phyloP scores from a whole-genome alignment of 2,888 invertebrate genomes.

The Drosophila helvetica region DNA sequence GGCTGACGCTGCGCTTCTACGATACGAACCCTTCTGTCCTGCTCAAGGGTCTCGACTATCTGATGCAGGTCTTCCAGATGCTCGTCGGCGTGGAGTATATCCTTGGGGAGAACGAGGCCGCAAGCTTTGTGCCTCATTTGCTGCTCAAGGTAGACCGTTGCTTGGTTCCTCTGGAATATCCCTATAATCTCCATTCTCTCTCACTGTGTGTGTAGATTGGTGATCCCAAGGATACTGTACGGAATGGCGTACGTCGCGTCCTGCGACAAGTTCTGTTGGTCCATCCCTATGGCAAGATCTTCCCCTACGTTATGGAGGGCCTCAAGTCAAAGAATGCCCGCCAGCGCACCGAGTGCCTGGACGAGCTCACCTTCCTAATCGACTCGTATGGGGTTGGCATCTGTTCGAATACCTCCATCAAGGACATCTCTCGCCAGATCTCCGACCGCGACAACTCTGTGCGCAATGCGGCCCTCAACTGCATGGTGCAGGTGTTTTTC shows the following conservation, averaged over 20 bases:
- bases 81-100: constrained; percentile 92
- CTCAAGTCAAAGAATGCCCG: constrained; percentile 98
- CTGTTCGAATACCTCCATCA: constrained; percentile 91
- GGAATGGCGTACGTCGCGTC: constrained; percentile 93
- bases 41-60: constrained; percentile 96
- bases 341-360: constrained; percentile 97
- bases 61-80: constrained; percentile 92
- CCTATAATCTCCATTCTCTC: not conserved
- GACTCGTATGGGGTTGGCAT: constrained; percentile 93
- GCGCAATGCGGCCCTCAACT: constrained; percentile 97
- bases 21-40: constrained; percentile 99
- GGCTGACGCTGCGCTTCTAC: constrained; percentile 98
- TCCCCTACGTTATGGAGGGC: constrained; percentile 96
- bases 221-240: constrained; percentile 97
- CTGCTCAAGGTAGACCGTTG: constrained; percentile 90
- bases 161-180: not conserved
- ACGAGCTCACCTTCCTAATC: constrained; percentile 94
- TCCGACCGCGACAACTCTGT: constrained; percentile 98
- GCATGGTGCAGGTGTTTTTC: constrained; percentile 94
- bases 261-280: constrained; percentile 93
- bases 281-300: constrained; percentile 95
- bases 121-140: constrained; percentile 97
- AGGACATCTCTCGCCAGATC: constrained; percentile 96
- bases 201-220: constrained; percentile 87
- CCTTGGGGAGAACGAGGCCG: constrained; percentile 95